Base-by-base conservation (phyloP, 2,888 invertebrate species). In the Monoplex corrugatus region DNA sequence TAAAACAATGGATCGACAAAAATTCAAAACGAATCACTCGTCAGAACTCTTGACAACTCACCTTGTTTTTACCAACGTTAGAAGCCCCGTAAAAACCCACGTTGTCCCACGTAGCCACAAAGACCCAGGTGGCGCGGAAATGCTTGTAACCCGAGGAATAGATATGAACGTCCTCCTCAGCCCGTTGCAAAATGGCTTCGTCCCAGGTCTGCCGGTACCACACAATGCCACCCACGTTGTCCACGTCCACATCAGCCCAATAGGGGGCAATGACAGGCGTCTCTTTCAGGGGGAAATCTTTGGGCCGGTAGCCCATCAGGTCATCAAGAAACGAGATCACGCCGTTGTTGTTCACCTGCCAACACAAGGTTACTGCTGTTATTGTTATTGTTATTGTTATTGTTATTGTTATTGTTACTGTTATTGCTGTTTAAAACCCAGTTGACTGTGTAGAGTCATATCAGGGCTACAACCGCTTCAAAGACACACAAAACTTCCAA, bases 291-390 rank as follows among this genome's bases (percentile, higher is more conserved):
- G 94, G 93, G 82, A 94, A 95, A 38, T 91, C 89, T 68, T 89
- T 82, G 16, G 94, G 94, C 86, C 92, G 93, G 90, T 94, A 94
- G 13, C 68, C 86, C 16, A 89, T 75, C 23, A 93, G 90, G 44
- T 91, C 91, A 8, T 91, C 86, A 13, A 91, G 72, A 89, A 95
- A 94, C 38, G 94, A 93, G 82, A 95, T 92, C 75, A 94, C 93
- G 40, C 94, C 95, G 91, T 95, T 95, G 89, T 94, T 95, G 89
- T 93, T 94, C 32, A 94, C 94, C 95, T 95, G 92, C 2, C 50
- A n/a, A n/a, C n/a, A n/a, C n/a, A n/a, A n/a, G n/a, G n/a, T n/a
- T n/a, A n/a, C n/a, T n/a, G n/a, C n/a, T n/a, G n/a, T n/a, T n/a
- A n/a, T n/a, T n/a, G n/a, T n/a, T n/a, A n/a, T n/a, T n/a, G n/a